These are phyloP conservation scores for Manacus vitellinus DNA, from an alignment of 2,113 vertebrate species.

Conservation along the genomic window DNA sequence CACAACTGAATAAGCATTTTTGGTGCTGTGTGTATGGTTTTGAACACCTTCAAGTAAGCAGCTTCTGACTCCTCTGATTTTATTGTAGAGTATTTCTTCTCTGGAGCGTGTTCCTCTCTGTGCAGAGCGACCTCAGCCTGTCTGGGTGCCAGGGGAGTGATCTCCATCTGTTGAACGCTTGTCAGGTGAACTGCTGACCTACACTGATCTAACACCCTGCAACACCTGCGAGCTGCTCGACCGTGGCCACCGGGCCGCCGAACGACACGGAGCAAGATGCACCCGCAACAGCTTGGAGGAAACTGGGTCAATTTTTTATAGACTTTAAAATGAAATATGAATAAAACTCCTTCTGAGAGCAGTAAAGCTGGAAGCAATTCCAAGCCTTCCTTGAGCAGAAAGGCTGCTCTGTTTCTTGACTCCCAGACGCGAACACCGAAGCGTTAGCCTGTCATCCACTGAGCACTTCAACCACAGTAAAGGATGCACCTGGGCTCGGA, in stretches of 20 bases:
- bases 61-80: not conserved
- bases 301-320: not conserved
- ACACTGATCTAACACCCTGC: not conserved
- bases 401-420: not conserved
- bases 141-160: not conserved
- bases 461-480: not conserved
- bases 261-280: not conserved
- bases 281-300: not conserved
- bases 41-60: not conserved
- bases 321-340: not conserved
- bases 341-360: not conserved
- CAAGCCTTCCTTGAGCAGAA: not conserved
- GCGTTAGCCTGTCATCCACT: not conserved
- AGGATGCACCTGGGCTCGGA: not conserved
- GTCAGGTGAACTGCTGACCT: not conserved
- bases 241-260: accelerated
- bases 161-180: not conserved
- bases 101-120: not conserved
- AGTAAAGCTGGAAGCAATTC: not conserved
- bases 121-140: not conserved
- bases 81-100: not conserved
- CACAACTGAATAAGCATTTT: not conserved
- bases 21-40: not conserved
- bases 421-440: not conserved
- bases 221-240: not conserved